Evolutionary conservation across 2,888 invertebrate genomes (phyloP).

Genomic region (Hanleya hanleyi): DNA sequence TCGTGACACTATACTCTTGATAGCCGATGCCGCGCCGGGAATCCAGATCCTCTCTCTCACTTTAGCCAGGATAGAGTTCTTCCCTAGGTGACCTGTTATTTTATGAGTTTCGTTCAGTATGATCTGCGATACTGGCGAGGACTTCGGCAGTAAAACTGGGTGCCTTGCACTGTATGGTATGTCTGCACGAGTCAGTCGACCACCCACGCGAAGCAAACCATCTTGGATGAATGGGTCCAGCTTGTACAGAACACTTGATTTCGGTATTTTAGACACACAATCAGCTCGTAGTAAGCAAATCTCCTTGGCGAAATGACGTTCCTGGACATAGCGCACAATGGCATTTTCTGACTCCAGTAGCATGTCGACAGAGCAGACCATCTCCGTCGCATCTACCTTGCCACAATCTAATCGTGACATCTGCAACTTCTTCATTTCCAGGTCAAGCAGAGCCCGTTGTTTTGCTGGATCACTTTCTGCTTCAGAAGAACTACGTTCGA

Average conservation of each 20-base stretch:
- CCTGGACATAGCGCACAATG: constrained; percentile 1
- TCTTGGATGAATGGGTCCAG: background rate
- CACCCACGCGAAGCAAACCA: background rate
- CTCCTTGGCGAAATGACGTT: background rate
- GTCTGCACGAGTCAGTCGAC: too few relatives aligned
- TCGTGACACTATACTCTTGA: background rate
- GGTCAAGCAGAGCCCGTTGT: too few relatives aligned
- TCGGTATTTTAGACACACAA: background rate
- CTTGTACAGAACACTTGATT: background rate
- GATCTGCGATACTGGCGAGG: background rate
- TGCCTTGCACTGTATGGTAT: background rate
- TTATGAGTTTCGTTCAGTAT: background rate
- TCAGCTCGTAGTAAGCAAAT: background rate
- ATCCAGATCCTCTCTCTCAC: too few relatives aligned
- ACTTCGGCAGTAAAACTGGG: constrained; percentile 2
- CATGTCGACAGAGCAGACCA: too few relatives aligned
- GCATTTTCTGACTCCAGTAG: background rate
- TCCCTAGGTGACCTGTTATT: too few relatives aligned
- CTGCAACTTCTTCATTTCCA: too few relatives aligned
- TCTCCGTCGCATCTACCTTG: background rate
- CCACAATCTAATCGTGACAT: background rate
- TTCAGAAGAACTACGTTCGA: too few relatives aligned
- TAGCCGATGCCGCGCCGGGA: background rate
- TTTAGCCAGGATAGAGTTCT: too few relatives aligned
- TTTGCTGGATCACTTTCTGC: too few relatives aligned